Evolutionary conservation across 92 coral and sea anemone species (phyloP).

Genomic region (Palythoa grandiflora): DNA sequence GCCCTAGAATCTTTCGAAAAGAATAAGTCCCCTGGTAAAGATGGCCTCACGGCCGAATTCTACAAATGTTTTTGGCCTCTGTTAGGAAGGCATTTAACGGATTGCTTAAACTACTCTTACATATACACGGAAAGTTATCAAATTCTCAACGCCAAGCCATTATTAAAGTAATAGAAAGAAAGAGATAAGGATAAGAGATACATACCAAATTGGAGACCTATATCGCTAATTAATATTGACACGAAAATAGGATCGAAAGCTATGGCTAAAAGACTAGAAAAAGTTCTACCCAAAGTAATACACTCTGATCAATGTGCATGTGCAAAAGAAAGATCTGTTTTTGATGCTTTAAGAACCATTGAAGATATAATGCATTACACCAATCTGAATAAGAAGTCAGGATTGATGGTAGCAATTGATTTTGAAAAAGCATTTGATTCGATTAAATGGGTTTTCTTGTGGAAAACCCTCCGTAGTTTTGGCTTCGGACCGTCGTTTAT

Average conservation of each 20-base stretch:
- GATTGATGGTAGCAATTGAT: slow-evolving; percentile 53
- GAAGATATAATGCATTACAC: slow-evolving; percentile 55
- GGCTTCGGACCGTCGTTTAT: slow-evolving; percentile 29
- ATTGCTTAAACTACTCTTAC: slow-evolving; percentile 21
- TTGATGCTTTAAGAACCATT: slow-evolving; percentile 60
- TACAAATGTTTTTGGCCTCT: background rate
- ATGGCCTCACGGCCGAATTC: slow-evolving; percentile 1
- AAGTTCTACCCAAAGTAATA: background rate
- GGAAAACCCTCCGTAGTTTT: slow-evolving; percentile 8
- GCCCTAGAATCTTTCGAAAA: background rate
- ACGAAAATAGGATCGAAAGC: slow-evolving; percentile 23
- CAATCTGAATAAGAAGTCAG: slow-evolving; percentile 19
- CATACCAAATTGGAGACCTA: slow-evolving; percentile 47
- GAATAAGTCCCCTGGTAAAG: background rate
- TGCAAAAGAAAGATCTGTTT: background rate
- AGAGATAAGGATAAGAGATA: slow-evolving; percentile 39
- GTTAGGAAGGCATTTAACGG: background rate
- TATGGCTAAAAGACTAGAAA: background rate
- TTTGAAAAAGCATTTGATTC: slow-evolving; percentile 53
- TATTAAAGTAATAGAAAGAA: slow-evolving; percentile 19
- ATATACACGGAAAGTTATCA: slow-evolving; percentile 31
- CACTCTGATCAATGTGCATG: background rate
- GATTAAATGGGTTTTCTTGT: slow-evolving; percentile 27
- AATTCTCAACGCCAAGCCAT: slow-evolving; percentile 43
- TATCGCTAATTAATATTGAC: slow-evolving; percentile 30